Evolutionary conservation across 2,797 vertebrate genomes (phyloP).

Genomic region (Craterocephalus amniculus): DNA sequence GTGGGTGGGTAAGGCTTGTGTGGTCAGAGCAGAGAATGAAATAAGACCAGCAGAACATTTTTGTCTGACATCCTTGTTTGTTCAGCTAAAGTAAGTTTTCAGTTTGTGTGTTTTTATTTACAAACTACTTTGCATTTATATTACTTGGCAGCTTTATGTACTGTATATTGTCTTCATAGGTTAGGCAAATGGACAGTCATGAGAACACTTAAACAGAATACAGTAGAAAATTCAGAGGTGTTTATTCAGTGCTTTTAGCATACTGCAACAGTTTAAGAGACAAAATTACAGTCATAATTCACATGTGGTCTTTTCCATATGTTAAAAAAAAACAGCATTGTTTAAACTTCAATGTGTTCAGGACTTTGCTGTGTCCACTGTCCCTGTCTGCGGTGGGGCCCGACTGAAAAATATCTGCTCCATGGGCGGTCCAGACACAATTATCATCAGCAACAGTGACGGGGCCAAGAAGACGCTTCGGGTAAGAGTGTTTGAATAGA

Average conservation of each 20-base stretch:
- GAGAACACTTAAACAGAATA: background rate
- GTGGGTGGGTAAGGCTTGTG: conserved; percentile 1
- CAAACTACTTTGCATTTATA: background rate
- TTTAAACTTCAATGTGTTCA: conserved; percentile 51
- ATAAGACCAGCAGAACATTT: conserved; percentile 5
- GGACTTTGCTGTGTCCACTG: conserved; percentile 92
- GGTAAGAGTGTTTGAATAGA: conserved; percentile 68
- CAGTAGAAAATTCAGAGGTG: background rate
- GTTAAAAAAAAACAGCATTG: background rate
- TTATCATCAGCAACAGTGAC: conserved; percentile 87
- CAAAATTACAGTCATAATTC: background rate
- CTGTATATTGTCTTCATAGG: background rate
- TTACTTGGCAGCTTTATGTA: background rate
- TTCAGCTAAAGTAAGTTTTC: background rate
- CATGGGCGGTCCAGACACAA: conserved; percentile 91
- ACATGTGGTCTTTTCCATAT: background rate
- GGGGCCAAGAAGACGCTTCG: conserved; percentile 88
- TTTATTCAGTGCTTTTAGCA: background rate
- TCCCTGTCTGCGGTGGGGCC: conserved; percentile 85
- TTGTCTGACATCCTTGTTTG: conserved; percentile 6
- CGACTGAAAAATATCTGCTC: conserved; percentile 91
- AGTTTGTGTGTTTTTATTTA: conserved; percentile 3
- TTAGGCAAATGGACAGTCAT: background rate
- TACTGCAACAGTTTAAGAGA: conserved; percentile 1
- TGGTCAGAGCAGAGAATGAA: conserved; percentile 7